A percentile compares a stretch with the other conserved stretches of the same genome.
Conservation (phyloP, 2,113 vertebrate species). For the Pogonocichla stellata region DNA sequence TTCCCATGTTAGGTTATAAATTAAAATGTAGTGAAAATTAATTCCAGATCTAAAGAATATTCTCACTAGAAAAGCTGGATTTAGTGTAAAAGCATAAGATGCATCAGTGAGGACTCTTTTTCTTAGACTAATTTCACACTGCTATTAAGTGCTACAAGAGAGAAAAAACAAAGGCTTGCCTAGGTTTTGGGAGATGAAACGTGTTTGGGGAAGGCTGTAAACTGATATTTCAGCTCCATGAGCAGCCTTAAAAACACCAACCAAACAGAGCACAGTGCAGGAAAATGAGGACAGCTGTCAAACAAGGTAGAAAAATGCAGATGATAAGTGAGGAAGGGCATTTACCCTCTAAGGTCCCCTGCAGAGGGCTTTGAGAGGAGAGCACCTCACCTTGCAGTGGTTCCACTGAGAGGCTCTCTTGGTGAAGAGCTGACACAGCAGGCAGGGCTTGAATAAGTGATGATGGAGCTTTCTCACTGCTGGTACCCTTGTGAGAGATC, state of each 20-base stretch:
- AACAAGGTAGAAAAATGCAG: background rate
- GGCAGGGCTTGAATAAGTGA: background rate
- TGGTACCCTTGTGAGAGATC: background rate
- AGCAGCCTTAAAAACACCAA: background rate
- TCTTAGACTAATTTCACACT: background rate
- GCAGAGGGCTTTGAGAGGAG: background rate
- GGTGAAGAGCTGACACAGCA: constrained; percentile 4
- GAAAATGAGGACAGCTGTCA: background rate
- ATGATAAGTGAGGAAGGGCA: background rate
- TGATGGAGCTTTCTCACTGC: background rate
- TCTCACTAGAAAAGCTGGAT: background rate
- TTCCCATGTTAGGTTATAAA: background rate
- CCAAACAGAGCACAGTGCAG: rapidly evolving
- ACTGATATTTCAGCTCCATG: background rate
- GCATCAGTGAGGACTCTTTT: background rate
- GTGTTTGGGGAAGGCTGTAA: background rate
- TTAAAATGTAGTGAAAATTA: background rate
- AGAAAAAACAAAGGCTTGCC: background rate
- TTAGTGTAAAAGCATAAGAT: background rate
- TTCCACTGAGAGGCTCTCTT: background rate
- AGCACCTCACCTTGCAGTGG: background rate
- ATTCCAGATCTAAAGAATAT: background rate
- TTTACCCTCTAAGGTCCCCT: background rate
- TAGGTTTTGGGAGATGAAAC: background rate
- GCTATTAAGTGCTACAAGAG: background rate